Base-by-base conservation (phyloP, 1,140 invertebrate species). In the Wasmannia auropunctata region DNA sequence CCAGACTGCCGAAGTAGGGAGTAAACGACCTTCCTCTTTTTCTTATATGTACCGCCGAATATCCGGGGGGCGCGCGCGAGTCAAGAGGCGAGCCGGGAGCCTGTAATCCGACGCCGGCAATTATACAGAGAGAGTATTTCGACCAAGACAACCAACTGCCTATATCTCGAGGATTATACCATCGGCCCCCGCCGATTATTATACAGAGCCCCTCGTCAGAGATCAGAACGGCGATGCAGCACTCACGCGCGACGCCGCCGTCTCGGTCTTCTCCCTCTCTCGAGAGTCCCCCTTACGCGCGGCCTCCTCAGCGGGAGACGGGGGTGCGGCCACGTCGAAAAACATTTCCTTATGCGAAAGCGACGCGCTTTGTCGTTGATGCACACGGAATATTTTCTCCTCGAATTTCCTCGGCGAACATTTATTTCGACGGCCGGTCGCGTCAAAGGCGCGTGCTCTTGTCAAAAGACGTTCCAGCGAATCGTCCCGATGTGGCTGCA, bases 121-220 rank as follows among this genome's bases (percentile, higher is more conserved):
- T 51, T 72, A 56, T 25, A n/a, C n/a, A n/a, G n/a, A 28, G 37
- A 34, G 37, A 46, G 43, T 65, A 77, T 65, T 85, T 85, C 40
- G 81, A 85, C 81, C 81, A 85, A 85, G 58, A 77, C 43, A n/a
- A 85, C 43, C 72, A 77, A 85, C 81, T 85, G 81, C 81, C 81
- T 75, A 85, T 60, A 76, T 51, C 46, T 85, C 58, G 31, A 85
- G 72, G 60, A 51, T n/a, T n/a, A n/a, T 65, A 77, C 22, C 43
- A 85, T 77, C 81, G n/a, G 7, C 7, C 19, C 63, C 37, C 34
- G 58, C n/a, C n/a, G n/a, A n/a, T n/a, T n/a, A n/a, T n/a, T n/a
- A n/a, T n/a, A 63, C 74, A 14, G 40, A 79, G 60, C 43, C n/a
- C n/a, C 65, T 43, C 49, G 19, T 79, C 37, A 34, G 6, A 16